Base-by-base conservation (phyloP, 2,113 vertebrate species). In the Chloroceryle aenea region DNA sequence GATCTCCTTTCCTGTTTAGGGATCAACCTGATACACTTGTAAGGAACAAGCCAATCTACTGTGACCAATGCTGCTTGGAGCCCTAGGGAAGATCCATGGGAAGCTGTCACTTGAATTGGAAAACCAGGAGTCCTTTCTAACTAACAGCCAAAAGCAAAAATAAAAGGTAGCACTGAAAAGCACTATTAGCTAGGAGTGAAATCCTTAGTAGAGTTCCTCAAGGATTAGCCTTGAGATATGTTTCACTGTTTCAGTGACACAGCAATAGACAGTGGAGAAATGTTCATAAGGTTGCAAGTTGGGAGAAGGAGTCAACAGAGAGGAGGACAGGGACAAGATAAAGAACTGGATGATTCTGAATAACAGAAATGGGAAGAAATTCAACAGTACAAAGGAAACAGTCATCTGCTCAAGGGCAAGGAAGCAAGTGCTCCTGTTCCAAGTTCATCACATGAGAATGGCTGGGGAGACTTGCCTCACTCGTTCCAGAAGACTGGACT, bases 381-480 rank as follows among this genome's bases (percentile, higher is more conserved):
- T 78, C 36, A 73, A 13, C 42, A 40, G 48, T 5, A 52, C 40
- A 64, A 72, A 87, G 43, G 34, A 78, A 94, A 52, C 0, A 1
- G 8, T 50, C n/a, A 27, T 19, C 61, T 47, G 45, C 68, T 77
- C 45, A n/a, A 71, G 13, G 30, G 26, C 1, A 3, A 48, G 30
- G 50, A 53, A 91, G 71, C 26, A 87, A 47, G 14, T 9, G 14
- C 12, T 82, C 50, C 55, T 53, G 16, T 69, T 93, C 43, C 20
- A 58, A 43, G 53, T 5, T 80, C 40, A 73, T 22, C 38, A 40
- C 18, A 16, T 0, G 3, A 42, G 38, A 84, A 83, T 1, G 14
- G 27, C 42, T 30, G 10, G 48, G 61, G 53, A 64, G 61, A 55
- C 20, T 47, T 0, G 2, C 5, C 32, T 40, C 1, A 1, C 22